phyloP scores from a whole-genome alignment of 2,888 invertebrate genomes.

The Latrodectus elegans region DNA sequence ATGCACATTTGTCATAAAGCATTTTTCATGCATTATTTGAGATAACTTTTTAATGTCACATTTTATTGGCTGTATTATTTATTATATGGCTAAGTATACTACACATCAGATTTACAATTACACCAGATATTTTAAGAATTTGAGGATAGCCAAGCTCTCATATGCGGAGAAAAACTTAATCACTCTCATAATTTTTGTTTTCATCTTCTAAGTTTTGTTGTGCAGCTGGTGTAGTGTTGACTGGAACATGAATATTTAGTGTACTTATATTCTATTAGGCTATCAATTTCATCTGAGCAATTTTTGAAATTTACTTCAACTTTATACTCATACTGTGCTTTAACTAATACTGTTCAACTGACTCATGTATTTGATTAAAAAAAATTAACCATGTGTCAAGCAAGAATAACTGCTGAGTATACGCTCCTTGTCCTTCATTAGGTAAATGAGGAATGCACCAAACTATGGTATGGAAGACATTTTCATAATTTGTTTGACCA shows the following conservation, averaged over 20 bases:
- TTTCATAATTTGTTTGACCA: constrained; percentile 98
- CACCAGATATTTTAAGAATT: constrained; percentile 51
- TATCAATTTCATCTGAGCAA: constrained; percentile 75
- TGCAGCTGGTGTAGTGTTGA: constrained; percentile 61
- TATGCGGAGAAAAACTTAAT: constrained; percentile 56
- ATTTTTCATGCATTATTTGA: constrained; percentile 42
- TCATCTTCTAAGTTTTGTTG: constrained; percentile 73
- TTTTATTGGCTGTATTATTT: constrained; percentile 4
- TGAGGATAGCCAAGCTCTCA: constrained; percentile 50
- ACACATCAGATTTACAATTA: constrained; percentile 51
- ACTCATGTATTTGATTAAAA: constrained; percentile 97
- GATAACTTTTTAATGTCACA: neutral
- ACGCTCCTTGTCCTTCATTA: constrained; percentile 99
- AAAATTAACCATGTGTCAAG: constrained; percentile 96
- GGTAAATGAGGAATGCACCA: constrained; percentile 98
- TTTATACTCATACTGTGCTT: constrained; percentile 89
- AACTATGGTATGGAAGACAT: constrained; percentile 96
- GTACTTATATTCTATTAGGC: constrained; percentile 67
- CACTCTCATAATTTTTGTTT: constrained; percentile 71
- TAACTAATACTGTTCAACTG: constrained; percentile 90
- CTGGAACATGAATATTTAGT: constrained; percentile 51
- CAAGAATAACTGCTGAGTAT: constrained; percentile 96
- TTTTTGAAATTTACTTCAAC: constrained; percentile 93
- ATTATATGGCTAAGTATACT: constrained; percentile 41
- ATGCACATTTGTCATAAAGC: constrained; percentile 9